Conservation (phyloP, 2,888 invertebrate genomes). For the Erebia ligea region DNA sequence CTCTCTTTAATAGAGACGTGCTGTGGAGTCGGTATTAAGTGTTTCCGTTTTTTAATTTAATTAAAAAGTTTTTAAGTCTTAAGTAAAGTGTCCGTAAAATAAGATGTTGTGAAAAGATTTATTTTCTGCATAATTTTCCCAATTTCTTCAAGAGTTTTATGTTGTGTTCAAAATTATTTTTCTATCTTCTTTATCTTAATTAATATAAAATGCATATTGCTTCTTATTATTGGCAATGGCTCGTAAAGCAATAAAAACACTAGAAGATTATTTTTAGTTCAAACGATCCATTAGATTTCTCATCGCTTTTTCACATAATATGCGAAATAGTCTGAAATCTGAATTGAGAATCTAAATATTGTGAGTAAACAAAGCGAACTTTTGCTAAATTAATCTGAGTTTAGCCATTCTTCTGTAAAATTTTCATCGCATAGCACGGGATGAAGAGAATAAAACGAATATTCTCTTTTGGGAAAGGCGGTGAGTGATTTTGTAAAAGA, state of each 20-base stretch:
- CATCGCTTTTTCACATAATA: constrained; percentile 12
- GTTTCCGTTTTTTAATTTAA: not conserved
- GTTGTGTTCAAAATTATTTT: not conserved
- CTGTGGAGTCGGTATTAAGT: constrained; percentile 8
- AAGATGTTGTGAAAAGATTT: not conserved
- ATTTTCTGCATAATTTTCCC: not conserved
- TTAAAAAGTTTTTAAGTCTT: not conserved
- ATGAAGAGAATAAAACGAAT: constrained; percentile 76
- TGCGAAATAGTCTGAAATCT: not conserved
- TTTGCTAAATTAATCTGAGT: constrained; percentile 12
- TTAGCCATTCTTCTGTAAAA: constrained; percentile 24
- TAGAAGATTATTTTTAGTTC: constrained; percentile 14
- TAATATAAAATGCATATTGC: not conserved
- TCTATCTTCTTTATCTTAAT: not conserved
- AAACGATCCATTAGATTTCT: constrained; percentile 10
- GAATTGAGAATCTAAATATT: constrained; percentile 17
- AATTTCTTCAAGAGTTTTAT: not conserved
- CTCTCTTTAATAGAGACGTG: constrained; percentile 23
- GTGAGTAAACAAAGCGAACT: constrained; percentile 11
- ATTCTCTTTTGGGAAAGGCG: constrained; percentile 69
- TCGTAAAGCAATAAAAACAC: constrained; percentile 14
- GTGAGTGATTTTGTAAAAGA: constrained; percentile 47
- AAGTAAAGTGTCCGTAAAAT: not conserved
- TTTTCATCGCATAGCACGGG: constrained; percentile 22
- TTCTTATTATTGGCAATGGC: constrained; percentile 15